phyloP scores from a whole-genome alignment of 2,797 vertebrate species.

The Loris lydekkerianus region DNA sequence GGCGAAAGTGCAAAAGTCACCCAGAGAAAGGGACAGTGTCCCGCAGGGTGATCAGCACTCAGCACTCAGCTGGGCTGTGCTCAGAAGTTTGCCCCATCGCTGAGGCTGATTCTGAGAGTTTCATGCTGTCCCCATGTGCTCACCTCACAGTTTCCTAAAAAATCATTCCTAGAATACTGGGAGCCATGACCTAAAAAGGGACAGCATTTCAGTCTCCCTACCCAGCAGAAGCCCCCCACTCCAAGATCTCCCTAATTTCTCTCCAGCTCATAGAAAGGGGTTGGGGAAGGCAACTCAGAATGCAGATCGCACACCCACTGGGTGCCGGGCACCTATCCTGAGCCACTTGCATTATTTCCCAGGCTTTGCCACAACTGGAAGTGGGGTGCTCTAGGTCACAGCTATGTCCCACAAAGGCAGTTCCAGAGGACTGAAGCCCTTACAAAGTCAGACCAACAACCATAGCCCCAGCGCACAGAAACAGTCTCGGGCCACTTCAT shows the following conservation, averaged over 20 bases:
- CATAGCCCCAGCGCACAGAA: neutral
- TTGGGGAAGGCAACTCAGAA: neutral
- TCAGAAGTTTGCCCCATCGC: neutral
- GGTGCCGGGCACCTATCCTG: too few relatives aligned
- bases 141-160: rapidly evolving
- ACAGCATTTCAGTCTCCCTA: rapidly evolving
- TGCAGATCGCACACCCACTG: rapidly evolving
- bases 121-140: rapidly evolving
- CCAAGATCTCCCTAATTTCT: rapidly evolving
- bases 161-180: neutral
- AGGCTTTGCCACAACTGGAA: neutral
- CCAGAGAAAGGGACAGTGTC: rapidly evolving
- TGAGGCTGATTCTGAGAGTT: rapidly evolving
- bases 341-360: rapidly evolving
- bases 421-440: rapidly evolving
- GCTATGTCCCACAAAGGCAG: rapidly evolving
- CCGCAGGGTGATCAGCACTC: too few relatives aligned
- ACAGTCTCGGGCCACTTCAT: rapidly evolving
- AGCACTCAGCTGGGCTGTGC: rapidly evolving
- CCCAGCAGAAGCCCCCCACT: rapidly evolving
- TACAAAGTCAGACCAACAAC: neutral
- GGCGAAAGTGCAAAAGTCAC: too few relatives aligned
- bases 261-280: too few relatives aligned
- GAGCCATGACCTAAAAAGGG: neutral
- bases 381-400: rapidly evolving